phyloP scores from a whole-genome alignment of 2,113 vertebrate genomes.

The Platichthys stellatus region DNA sequence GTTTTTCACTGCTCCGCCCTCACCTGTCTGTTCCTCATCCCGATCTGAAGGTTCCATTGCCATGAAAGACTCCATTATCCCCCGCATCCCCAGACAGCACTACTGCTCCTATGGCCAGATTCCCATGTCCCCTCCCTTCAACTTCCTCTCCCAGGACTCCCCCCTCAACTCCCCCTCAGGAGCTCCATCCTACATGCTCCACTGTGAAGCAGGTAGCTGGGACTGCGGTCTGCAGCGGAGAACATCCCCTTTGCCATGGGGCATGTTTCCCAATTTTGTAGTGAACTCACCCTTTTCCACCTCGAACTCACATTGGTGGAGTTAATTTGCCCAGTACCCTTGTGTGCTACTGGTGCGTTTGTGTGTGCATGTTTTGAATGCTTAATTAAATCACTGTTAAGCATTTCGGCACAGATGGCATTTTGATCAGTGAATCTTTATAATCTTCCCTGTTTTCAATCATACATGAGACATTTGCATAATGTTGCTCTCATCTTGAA shows the following conservation, averaged over 20 bases:
- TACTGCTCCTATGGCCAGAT: slow-evolving; percentile 85
- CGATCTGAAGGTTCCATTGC: slow-evolving; percentile 87
- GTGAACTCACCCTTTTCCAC: slow-evolving; percentile 55
- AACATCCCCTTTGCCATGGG: slow-evolving; percentile 54
- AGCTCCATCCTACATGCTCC: slow-evolving; percentile 72
- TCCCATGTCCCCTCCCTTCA: slow-evolving; percentile 78
- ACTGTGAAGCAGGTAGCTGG: slow-evolving; percentile 81
- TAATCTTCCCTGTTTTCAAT: slow-evolving; percentile 25
- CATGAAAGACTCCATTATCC: slow-evolving; percentile 88
- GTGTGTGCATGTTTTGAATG: slow-evolving; percentile 56
- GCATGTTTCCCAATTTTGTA: slow-evolving; percentile 59
- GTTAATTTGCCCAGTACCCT: slow-evolving; percentile 75
- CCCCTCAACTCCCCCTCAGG: slow-evolving; percentile 76
- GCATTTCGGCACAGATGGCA: slow-evolving; percentile 48
- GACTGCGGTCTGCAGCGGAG: slow-evolving; percentile 44
- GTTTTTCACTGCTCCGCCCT: slow-evolving; percentile 8
- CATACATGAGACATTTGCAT: slow-evolving; percentile 31
- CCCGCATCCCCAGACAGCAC: slow-evolving; percentile 80
- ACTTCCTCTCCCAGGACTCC: slow-evolving; percentile 80
- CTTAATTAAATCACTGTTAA: slow-evolving; percentile 42
- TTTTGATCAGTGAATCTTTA: slow-evolving; percentile 41
- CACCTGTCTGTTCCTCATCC: slow-evolving; percentile 55
- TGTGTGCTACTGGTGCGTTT: slow-evolving; percentile 73
- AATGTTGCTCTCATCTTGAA: slow-evolving; percentile 26
- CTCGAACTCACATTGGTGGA: slow-evolving; percentile 24